These are phyloP conservation scores for Cydia strobilella DNA, from an alignment of 1,140 invertebrate genomes.

Conservation along the genomic window DNA sequence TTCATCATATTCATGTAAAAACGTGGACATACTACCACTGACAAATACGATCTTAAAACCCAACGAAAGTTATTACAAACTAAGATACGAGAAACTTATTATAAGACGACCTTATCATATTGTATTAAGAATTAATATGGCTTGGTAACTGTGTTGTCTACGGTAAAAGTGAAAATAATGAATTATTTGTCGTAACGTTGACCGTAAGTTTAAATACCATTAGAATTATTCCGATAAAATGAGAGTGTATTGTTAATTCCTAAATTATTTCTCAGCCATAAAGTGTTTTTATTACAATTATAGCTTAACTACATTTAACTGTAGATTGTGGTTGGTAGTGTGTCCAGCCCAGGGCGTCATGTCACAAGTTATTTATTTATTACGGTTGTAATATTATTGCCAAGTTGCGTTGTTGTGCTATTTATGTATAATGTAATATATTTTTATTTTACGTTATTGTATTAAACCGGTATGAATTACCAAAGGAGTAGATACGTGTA, in stretches of 20 bases:
- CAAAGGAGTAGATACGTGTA: slow-evolving; percentile 75
- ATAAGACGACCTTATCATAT: no score
- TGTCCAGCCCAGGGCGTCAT: background rate
- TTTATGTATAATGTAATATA: slow-evolving; percentile 60
- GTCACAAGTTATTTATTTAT: slow-evolving; percentile 52
- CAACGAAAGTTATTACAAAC: no score
- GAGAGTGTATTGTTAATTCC: no score
- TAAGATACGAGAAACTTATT: no score
- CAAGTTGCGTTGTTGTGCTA: slow-evolving; percentile 51
- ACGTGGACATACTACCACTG: slow-evolving; percentile 6
- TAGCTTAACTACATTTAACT: background rate
- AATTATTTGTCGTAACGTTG: no score
- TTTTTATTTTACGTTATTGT: slow-evolving; percentile 58
- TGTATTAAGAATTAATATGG: no score
- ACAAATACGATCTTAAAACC: background rate
- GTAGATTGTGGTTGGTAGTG: background rate
- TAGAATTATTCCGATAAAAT: no score
- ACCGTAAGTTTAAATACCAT: no score
- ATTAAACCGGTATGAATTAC: slow-evolving; percentile 75
- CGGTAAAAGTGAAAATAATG: no score
- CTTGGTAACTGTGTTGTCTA: no score
- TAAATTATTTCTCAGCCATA: no score
- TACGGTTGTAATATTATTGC: slow-evolving; percentile 52
- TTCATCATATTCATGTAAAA: slow-evolving; percentile 7
- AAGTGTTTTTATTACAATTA: no score